These are phyloP conservation scores for Formica selysi DNA, from an alignment of 1,140 invertebrate genomes.

Conservation along the genomic window DNA sequence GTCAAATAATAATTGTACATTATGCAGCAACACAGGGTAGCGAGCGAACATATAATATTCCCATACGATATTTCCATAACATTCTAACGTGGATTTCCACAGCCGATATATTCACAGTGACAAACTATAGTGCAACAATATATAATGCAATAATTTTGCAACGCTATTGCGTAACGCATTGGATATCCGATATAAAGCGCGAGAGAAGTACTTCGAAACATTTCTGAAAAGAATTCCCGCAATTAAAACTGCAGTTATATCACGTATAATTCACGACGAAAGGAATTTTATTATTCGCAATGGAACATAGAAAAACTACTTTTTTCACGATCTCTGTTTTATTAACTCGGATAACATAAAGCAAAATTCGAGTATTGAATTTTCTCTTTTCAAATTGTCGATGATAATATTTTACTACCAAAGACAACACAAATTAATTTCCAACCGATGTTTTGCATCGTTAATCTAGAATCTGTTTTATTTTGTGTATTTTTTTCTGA, in stretches of 20 bases:
- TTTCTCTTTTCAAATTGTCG: not conserved
- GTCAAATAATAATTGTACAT: constrained; percentile 32
- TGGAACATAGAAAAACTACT: constrained; percentile 14
- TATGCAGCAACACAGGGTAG: constrained; percentile 12
- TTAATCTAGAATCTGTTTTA: not conserved
- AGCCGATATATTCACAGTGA: constrained; percentile 1
- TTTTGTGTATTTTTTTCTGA: constrained; percentile 10
- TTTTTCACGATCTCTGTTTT: constrained; percentile 12
- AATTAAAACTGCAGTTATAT: constrained; percentile 50
- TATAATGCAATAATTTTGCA: constrained; percentile 55
- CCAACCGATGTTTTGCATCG: not conserved
- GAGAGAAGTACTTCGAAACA: constrained; percentile 32
- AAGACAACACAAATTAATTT: constrained; percentile 37
- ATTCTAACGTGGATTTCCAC: constrained; percentile 28
- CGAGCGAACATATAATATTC: constrained; percentile 31
- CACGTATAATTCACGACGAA: constrained; percentile 24
- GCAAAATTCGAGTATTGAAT: not conserved
- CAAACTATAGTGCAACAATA: constrained; percentile 29
- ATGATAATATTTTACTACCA: not conserved
- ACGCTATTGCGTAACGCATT: constrained; percentile 10
- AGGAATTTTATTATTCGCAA: constrained; percentile 40
- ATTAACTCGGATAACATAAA: constrained; percentile 40
- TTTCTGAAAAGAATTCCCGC: constrained; percentile 36
- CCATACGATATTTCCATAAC: constrained; percentile 41
- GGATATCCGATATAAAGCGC: not conserved